Evolutionary conservation across 37 sponge, comb jelly and placozoan species (phyloP), one percentile per base, ranked within the genome.

Genomic region (Crambe crambe): DNA sequence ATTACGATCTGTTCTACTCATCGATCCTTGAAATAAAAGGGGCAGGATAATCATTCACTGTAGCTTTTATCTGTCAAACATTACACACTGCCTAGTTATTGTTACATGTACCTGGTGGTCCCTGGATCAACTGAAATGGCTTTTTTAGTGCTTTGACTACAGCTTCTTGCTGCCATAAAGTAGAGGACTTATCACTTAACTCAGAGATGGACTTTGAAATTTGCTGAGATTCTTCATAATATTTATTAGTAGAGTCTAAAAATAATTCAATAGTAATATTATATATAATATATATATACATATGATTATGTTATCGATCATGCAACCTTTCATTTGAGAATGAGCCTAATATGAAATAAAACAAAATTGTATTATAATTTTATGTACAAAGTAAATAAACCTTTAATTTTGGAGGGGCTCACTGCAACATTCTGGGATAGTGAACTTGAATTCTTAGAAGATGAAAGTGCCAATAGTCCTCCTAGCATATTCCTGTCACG

Each of bases 41-140:
- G n/a, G n/a, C n/a, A n/a, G n/a, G n/a, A n/a, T n/a, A n/a, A n/a
- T n/a, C n/a, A n/a, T n/a, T n/a, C n/a, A n/a, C n/a, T n/a, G n/a
- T n/a, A n/a, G n/a, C n/a, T n/a, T n/a, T n/a, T n/a, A n/a, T n/a
- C n/a, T n/a, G n/a, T n/a, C n/a, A n/a, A n/a, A n/a, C 4, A n/a
- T n/a, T n/a, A n/a, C n/a, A n/a, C n/a, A n/a, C n/a, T n/a, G 23
- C 27, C 6, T 6, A 5, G 27, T 5, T 60, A 37, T 31, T 35
- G 8, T 18, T 10, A 12, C 12, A 6, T 12, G 17, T 43, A 92
- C 92, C 92, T 72, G 92, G 92, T 56, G 92, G 92, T 27, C 92
- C 92, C 75, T 92, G 92, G 42, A 92, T 92, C 21, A 92, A 66
- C 6, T 57, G 65, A 34, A 92, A 92, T 25, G 22, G 26, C 35